Conservation (phyloP, 2,113 vertebrate species). For the Cyanoliseus patagonus region DNA sequence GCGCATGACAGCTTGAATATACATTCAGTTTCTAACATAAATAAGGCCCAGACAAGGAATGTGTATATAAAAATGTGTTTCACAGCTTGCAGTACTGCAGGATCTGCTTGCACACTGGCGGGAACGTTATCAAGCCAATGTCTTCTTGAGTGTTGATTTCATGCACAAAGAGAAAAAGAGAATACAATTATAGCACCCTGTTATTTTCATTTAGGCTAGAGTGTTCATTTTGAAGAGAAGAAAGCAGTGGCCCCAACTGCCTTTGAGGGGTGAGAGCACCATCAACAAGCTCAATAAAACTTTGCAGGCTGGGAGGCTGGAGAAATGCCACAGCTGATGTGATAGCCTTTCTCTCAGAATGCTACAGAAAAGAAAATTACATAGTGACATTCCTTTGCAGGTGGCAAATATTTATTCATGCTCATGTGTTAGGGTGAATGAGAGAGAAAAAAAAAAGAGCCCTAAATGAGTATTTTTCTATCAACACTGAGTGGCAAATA, state of each 20-base stretch:
- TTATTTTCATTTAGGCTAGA: background rate
- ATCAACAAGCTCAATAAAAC: background rate
- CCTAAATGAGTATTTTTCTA: background rate
- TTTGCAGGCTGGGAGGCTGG: background rate
- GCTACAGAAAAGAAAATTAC: background rate
- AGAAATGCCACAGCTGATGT: background rate
- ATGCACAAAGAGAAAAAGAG: background rate
- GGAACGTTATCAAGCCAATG: background rate
- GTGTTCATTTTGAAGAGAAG: background rate
- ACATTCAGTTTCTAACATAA: background rate
- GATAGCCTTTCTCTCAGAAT: background rate
- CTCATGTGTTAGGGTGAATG: background rate
- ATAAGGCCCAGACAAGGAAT: background rate
- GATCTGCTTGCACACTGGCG: background rate
- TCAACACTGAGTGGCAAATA: background rate
- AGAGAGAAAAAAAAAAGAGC: background rate
- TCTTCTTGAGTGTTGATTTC: background rate
- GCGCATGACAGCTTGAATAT: background rate
- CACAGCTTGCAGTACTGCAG: background rate
- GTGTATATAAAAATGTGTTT: background rate
- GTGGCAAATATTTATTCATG: background rate
- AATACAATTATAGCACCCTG: background rate
- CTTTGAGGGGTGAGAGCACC: background rate
- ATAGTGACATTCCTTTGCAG: background rate
- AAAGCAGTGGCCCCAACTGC: background rate